Evolutionary conservation across 2,797 vertebrate genomes (phyloP), one percentile per base, ranked within the genome.

Genomic region (Eulemur coronatus): DNA sequence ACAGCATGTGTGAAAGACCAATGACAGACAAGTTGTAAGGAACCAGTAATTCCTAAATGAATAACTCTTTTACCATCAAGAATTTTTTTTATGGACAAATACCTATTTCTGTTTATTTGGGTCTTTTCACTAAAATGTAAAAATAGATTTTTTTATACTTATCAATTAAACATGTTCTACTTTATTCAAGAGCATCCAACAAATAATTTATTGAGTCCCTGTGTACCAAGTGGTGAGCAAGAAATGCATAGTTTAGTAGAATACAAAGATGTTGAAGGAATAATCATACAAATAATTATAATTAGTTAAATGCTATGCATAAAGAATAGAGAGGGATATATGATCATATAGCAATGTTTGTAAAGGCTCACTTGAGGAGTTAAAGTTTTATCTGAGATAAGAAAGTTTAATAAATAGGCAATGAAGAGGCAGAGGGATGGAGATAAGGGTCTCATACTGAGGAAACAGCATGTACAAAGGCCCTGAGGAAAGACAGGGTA

Each of bases 121-220:
- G 4, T 96, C 28, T 93, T 26, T 18, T 87, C 43, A 84, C 50
- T 85, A 72, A 96, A 92, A 70, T 69, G 26, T 82, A 76, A 84
- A 91, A 75, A 33, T 63, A 70, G 38, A 85, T 90, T 75, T 93
- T 90, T 46, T 24, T 55, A 30, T 82, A 91, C 14, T 73, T 95
- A 15, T 35, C 30, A 59, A 8, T 80, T 89, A 85, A 38, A 92
- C 67, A 81, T 72, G 28, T 80, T 87, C 46, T 88, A 17, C 28
- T 89, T 79, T 50, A 80, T 76, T 70, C 33, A 38, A 7, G 61
- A 78, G 33, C 35, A 67, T 13, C 48, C 38, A 79, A 50, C 50
- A 91, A 78, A 26, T 61, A 81, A 91, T 73, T 75, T 46, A 50
- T 92, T 55, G 61, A 72, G 30, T 1, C 15, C 12, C 69, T 95